A percentile compares a stretch with the other conserved stretches of the same genome.
phyloP scores from a whole-genome alignment of 2,888 invertebrate species.

The Dolichopus griseipennis region DNA sequence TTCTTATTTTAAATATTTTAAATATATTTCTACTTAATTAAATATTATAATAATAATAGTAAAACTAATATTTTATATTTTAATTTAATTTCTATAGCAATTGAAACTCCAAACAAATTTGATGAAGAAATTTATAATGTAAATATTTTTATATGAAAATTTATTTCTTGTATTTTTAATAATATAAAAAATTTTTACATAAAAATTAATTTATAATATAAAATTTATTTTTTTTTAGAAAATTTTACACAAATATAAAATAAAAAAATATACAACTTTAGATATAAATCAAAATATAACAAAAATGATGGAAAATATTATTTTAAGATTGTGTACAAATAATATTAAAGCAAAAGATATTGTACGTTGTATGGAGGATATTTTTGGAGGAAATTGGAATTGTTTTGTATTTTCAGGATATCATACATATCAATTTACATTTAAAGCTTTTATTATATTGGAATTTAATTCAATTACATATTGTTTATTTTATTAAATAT shows the following conservation, averaged over 20 bases:
- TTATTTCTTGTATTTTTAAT: too few relatives aligned
- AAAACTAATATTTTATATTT: background rate
- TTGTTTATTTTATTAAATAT: conserved; percentile 2
- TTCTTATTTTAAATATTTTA: too few relatives aligned
- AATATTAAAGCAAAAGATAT: background rate
- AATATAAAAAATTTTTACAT: background rate
- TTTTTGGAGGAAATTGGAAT: conserved; percentile 11
- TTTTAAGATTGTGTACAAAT: conserved; percentile 7
- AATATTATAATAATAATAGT: too few relatives aligned
- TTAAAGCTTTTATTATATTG: conserved; percentile 7
- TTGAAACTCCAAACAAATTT: background rate
- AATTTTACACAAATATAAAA: background rate
- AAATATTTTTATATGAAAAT: background rate
- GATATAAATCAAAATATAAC: background rate
- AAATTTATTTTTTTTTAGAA: background rate
- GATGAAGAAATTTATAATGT: background rate
- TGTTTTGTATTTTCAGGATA: conserved; percentile 8
- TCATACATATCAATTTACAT: conserved; percentile 7
- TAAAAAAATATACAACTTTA: background rate
- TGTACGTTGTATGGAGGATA: background rate
- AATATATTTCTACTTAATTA: too few relatives aligned
- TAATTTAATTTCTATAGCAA: background rate
- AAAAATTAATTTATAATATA: background rate
- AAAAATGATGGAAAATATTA: background rate
- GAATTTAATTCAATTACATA: background rate